Percentiles rank a stretch among this genome's conserved stretches.
Conservation (phyloP, 2,113 vertebrate species). For the Prinia subflava region DNA sequence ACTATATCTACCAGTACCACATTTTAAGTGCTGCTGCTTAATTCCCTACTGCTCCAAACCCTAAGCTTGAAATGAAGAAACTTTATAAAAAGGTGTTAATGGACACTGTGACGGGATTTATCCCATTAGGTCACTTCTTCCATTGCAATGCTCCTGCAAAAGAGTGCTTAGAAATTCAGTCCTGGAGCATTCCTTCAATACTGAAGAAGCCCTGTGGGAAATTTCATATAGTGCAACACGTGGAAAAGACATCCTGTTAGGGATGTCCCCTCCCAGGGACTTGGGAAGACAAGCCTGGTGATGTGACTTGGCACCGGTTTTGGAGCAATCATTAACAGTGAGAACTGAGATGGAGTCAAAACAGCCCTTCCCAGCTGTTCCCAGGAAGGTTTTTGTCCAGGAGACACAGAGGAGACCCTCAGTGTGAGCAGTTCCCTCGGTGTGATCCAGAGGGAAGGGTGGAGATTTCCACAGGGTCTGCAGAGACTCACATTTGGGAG, state of each 20-base stretch:
- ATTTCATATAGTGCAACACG: accelerated
- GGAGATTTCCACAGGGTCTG: not conserved
- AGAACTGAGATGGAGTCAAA: not conserved
- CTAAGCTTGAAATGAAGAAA: not conserved
- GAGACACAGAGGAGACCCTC: not conserved
- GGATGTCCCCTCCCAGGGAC: not conserved
- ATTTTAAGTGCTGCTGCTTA: not conserved
- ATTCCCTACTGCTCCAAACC: not conserved
- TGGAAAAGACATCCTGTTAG: not conserved
- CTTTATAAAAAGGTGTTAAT: not conserved
- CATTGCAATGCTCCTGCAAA: not conserved
- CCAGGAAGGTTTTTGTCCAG: not conserved
- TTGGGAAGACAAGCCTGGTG: not conserved
- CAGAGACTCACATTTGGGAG: not conserved
- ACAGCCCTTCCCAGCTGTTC: not conserved
- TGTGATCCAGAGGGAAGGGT: not conserved
- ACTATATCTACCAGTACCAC: not conserved
- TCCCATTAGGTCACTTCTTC: not conserved
- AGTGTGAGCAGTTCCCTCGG: not conserved
- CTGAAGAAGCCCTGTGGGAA: not conserved
- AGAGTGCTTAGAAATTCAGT: not conserved
- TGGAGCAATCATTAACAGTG: not conserved
- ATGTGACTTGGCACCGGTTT: not conserved
- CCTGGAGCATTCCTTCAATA: not conserved
- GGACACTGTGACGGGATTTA: not conserved